These are phyloP conservation scores for Atractosteus spatula DNA, from an alignment of 2,113 vertebrate genomes.

Conservation along the genomic window DNA sequence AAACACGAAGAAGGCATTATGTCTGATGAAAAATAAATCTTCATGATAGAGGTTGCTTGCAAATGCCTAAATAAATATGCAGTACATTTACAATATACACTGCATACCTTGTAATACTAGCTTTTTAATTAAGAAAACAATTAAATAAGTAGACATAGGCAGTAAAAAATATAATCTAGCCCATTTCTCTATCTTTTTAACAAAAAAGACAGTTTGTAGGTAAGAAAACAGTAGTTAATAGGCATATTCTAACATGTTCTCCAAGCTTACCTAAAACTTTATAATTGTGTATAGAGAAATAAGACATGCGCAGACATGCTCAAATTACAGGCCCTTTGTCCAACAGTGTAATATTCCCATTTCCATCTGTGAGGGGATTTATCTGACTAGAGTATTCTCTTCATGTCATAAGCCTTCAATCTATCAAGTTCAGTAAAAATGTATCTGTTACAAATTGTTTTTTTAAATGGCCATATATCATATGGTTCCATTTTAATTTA, in stretches of 20 bases:
- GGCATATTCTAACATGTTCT: no score
- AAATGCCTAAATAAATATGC: no score
- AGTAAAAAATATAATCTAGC: background rate
- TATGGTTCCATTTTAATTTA: no score
- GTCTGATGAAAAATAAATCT: no score
- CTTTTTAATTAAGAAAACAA: no score
- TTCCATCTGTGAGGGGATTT: background rate
- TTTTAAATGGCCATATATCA: background rate
- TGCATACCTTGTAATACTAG: no score
- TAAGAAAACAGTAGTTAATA: conserved; percentile 2
- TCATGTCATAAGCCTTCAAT: conserved; percentile 4
- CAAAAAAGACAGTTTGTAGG: conserved; percentile 1
- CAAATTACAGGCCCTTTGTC: conserved; percentile 26
- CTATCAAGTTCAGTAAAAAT: background rate
- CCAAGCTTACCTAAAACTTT: no score
- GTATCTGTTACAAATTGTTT: conserved; percentile 1
- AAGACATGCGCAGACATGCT: conserved; percentile 42
- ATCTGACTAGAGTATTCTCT: conserved; percentile 14
- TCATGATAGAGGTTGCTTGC: no score
- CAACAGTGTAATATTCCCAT: conserved; percentile 4
- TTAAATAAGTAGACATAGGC: background rate
- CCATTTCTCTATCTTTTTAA: conserved; percentile 29
- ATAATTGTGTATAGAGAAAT: no score
- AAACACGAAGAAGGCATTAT: background rate
- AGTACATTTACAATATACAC: no score